phyloP scores from a whole-genome alignment of 2,888 invertebrate species.

The Abrostola tripartita region DNA sequence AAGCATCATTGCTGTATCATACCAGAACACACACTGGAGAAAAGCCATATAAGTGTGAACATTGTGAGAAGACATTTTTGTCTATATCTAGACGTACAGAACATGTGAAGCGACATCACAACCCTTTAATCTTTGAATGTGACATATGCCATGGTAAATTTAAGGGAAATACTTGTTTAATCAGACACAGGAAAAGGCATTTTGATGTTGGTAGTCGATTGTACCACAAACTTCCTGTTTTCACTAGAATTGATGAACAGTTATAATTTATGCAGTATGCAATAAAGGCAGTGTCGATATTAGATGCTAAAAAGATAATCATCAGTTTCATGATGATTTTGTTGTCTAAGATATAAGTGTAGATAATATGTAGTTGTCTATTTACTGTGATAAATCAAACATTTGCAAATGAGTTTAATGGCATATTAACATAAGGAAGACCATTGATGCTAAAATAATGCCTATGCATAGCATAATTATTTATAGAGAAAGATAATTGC shows the following conservation, averaged over 20 bases:
- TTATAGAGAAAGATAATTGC: no score
- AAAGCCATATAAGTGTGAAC: conserved; percentile 63
- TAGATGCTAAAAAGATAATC: no score
- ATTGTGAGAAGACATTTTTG: conserved; percentile 61
- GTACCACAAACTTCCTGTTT: conserved; percentile 13
- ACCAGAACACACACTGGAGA: conserved; percentile 68
- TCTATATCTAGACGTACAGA: conserved; percentile 63
- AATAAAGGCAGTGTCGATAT: background rate
- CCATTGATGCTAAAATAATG: no score
- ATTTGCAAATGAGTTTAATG: no score
- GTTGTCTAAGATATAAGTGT: background rate
- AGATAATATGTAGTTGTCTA: no score
- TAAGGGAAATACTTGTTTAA: conserved; percentile 49
- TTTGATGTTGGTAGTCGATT: conserved; percentile 57
- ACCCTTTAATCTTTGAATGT: conserved; percentile 55
- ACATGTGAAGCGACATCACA: conserved; percentile 60
- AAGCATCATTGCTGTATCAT: conserved; percentile 63
- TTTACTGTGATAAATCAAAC: no score
- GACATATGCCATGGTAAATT: conserved; percentile 62
- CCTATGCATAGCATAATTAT: no score
- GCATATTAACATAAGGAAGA: no score
- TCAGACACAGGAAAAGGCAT: conserved; percentile 60
- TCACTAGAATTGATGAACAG: background rate
- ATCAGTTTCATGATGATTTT: background rate
- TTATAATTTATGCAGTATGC: background rate